Evolutionary conservation across 1,140 invertebrate genomes (phyloP).

Genomic region (honey bee (Apis mellifera)): DNA sequence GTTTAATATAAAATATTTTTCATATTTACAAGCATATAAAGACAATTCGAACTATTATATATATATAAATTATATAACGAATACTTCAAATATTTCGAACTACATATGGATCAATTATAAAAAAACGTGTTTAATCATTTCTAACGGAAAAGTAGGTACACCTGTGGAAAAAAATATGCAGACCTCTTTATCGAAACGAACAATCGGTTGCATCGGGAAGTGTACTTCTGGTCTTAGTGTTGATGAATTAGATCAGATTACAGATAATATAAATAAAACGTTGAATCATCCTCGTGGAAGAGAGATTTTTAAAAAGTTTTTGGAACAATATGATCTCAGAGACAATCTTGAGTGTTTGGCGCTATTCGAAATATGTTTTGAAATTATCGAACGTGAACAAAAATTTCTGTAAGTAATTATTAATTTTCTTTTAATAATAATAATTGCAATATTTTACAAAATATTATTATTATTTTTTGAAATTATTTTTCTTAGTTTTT

Average conservation of each 20-base stretch:
- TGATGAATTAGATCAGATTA: conserved; percentile 66
- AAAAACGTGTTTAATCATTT: background rate
- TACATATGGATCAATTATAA: too few species aligned
- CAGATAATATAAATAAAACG: conserved; percentile 66
- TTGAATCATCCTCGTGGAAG: conserved; percentile 57
- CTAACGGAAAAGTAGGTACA: background rate
- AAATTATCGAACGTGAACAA: conserved; percentile 51
- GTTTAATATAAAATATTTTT: background rate
- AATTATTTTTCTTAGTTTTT: background rate
- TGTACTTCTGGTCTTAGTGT: conserved; percentile 62
- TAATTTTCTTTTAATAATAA: background rate
- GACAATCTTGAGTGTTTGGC: conserved; percentile 65
- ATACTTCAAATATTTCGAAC: background rate
- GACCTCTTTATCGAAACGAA: conserved; percentile 32
- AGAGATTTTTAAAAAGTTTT: conserved; percentile 66
- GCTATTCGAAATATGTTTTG: conserved; percentile 64
- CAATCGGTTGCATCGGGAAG: conserved; percentile 69
- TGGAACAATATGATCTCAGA: conserved; percentile 36
- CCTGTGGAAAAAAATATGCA: conserved; percentile 47
- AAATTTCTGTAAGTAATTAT: conserved; percentile 58
- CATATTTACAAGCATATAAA: background rate
- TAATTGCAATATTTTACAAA: background rate
- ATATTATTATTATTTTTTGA: background rate
- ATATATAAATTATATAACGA: background rate
- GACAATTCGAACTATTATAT: background rate